phyloP scores from a whole-genome alignment of 2,888 invertebrate genomes.

The Euzophera pinguis region DNA sequence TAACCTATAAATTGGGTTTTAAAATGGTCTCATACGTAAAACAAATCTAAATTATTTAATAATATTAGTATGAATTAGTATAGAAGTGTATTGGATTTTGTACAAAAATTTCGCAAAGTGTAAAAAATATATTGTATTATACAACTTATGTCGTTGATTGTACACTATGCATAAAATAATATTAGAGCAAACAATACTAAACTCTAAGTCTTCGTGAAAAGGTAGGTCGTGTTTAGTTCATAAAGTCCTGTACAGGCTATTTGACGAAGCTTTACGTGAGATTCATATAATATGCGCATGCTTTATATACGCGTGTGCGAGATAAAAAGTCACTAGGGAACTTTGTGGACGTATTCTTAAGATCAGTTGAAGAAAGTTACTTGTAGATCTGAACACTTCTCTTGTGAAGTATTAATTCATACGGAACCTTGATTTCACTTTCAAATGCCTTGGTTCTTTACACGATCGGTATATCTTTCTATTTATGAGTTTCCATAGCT shows the following conservation, averaged over 20 bases:
- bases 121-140: neutral
- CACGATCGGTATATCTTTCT: too few relatives aligned
- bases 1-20: too few relatives aligned
- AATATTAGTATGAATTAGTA: too few relatives aligned
- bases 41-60: too few relatives aligned
- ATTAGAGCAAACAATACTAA: neutral
- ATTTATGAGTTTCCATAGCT: too few relatives aligned
- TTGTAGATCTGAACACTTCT: neutral
- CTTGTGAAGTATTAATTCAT: too few relatives aligned
- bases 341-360: conserved; percentile 2
- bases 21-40: too few relatives aligned
- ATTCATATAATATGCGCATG: conserved; percentile 30
- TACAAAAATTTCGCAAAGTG: too few relatives aligned
- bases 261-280: conserved; percentile 23
- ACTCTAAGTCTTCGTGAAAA: neutral
- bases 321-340: conserved; percentile 14
- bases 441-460: neutral
- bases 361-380: conserved; percentile 2
- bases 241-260: conserved; percentile 14
- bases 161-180: neutral
- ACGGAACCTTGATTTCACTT: conserved; percentile 1
- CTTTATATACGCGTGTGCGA: conserved; percentile 21
- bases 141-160: neutral
- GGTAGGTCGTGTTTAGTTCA: neutral
- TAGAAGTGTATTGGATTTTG: too few relatives aligned